phyloP scores from a whole-genome alignment of 2,113 vertebrate genomes.

The Rhinolophus ferrumequinum region DNA sequence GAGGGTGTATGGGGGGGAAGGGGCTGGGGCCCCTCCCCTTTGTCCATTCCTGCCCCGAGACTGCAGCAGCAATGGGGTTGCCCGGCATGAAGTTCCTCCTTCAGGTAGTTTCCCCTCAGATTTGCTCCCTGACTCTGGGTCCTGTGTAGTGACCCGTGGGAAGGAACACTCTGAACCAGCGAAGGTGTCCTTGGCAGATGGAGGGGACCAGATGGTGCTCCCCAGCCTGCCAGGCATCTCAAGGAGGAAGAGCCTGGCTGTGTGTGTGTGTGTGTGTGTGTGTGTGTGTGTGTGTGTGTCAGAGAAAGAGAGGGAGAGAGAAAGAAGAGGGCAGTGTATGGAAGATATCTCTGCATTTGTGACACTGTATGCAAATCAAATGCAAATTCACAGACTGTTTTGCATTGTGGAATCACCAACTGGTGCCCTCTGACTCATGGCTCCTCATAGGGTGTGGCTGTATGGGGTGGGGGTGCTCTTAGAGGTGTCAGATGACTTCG shows the following conservation, averaged over 20 bases:
- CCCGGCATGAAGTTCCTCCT: neutral
- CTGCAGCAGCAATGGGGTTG: neutral
- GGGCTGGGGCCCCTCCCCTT: neutral
- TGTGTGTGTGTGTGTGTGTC: neutral
- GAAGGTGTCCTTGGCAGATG: conserved; percentile 70
- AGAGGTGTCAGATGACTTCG: neutral
- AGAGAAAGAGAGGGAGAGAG: no score
- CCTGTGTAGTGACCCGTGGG: neutral
- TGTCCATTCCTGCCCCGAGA: neutral
- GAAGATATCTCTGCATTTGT: neutral
- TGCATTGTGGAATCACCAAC: neutral
- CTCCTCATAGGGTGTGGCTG: neutral
- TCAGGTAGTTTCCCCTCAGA: neutral
- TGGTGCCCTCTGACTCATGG: neutral
- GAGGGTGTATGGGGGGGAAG: neutral
- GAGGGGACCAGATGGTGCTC: conserved; percentile 76
- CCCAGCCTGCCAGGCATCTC: conserved; percentile 48
- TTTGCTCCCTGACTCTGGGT: neutral
- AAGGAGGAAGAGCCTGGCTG: conserved; percentile 60
- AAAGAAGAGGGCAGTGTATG: neutral
- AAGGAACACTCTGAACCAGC: conserved; percentile 45
- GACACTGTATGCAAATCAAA: conserved; percentile 56
- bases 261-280: neutral
- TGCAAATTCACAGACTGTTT: conserved; percentile 25
- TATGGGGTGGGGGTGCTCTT: neutral